Conservation (phyloP, 1,140 invertebrate genomes). For the Megalonaias nervosa region DNA sequence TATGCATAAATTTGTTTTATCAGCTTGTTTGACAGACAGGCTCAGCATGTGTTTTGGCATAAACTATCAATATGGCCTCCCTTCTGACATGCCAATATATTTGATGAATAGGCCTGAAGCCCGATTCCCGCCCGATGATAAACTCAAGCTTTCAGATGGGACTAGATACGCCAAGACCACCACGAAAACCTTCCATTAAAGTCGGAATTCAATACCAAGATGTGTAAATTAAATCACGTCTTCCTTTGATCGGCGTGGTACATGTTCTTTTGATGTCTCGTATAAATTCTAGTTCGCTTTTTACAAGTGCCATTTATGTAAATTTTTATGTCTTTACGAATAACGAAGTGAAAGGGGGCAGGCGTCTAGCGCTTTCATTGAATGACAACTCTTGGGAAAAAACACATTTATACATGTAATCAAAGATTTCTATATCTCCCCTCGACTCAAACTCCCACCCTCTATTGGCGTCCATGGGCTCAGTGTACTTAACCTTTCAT, state of each 20-base stretch:
- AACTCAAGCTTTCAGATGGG: constrained; percentile 1
- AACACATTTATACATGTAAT: background rate
- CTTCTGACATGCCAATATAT: too few relatives aligned
- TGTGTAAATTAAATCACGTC: constrained; percentile 37
- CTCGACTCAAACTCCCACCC: too few relatives aligned
- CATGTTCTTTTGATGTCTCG: constrained; percentile 26
- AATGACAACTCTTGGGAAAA: constrained; percentile 19
- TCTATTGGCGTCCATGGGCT: too few relatives aligned
- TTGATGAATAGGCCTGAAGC: constrained; percentile 3
- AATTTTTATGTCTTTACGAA: constrained; percentile 35
- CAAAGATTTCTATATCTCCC: too few relatives aligned
- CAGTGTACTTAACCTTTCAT: too few relatives aligned
- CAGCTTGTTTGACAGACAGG: too few relatives aligned
- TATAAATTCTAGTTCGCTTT: constrained; percentile 35
- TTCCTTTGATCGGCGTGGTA: constrained; percentile 20
- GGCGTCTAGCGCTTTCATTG: constrained; percentile 19
- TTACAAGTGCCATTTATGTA: constrained; percentile 40
- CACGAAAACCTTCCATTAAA: constrained; percentile 33
- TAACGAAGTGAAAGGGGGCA: constrained; percentile 22
- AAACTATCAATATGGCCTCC: too few relatives aligned
- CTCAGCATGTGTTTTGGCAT: too few relatives aligned
- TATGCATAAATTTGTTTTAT: too few relatives aligned
- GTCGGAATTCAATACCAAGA: constrained; percentile 26
- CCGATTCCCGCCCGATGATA: background rate
- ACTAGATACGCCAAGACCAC: constrained; percentile 25